These are phyloP conservation scores for Drosophila pullipes DNA, from an alignment of 2,888 invertebrate species.

Conservation along the genomic window DNA sequence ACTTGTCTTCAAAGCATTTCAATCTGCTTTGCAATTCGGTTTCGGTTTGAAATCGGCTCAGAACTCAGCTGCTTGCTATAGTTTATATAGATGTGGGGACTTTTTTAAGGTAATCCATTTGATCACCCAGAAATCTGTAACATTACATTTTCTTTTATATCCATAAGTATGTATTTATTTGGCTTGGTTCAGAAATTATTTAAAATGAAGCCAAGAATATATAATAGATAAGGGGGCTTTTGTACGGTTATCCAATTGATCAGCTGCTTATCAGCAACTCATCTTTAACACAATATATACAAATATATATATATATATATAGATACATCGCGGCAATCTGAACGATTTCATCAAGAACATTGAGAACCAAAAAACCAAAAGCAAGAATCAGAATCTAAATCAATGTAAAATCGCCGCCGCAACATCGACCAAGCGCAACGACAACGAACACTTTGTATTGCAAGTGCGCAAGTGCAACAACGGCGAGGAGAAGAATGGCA, in stretches of 20 bases:
- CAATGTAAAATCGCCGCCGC: slow-evolving; percentile 19
- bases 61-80: neutral
- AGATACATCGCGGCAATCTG: slow-evolving; percentile 85
- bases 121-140: neutral
- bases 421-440: slow-evolving; percentile 58
- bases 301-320: neutral
- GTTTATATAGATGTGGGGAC: neutral
- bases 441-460: slow-evolving; percentile 70
- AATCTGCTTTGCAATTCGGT: too few relatives aligned
- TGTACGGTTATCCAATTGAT: neutral
- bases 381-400: slow-evolving; percentile 37
- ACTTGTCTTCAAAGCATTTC: neutral
- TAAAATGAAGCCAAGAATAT: neutral
- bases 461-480: slow-evolving; percentile 64
- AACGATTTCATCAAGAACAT: slow-evolving; percentile 84
- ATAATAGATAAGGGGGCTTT: neutral
- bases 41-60: neutral
- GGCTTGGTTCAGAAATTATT: neutral
- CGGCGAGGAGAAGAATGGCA: slow-evolving; percentile 72
- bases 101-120: neutral
- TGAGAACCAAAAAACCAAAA: slow-evolving; percentile 82
- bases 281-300: neutral
- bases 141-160: neutral
- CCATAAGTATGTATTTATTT: neutral
- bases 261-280: neutral